A percentile compares a stretch with the other conserved stretches of the same genome.
These are phyloP conservation scores for Phragmatobia fuliginosa DNA, from an alignment of 2,888 invertebrate species.

Conservation along the genomic window DNA sequence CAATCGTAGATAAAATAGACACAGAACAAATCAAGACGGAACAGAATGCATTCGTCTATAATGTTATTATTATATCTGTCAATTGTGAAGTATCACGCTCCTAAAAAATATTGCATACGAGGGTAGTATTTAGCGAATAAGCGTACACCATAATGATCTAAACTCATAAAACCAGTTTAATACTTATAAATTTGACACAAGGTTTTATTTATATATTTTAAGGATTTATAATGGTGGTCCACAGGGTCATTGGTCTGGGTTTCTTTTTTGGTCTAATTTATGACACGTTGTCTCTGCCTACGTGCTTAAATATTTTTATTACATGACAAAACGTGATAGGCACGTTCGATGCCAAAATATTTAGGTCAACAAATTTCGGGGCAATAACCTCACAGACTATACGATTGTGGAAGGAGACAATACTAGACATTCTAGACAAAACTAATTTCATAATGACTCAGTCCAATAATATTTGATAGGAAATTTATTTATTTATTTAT, in stretches of 20 bases:
- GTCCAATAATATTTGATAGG: background rate
- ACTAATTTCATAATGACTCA: background rate
- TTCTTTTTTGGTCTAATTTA: background rate
- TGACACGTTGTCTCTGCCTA: slow-evolving; percentile 30
- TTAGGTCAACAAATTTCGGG: slow-evolving; percentile 45
- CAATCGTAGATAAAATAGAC: too few relatives aligned
- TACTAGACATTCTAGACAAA: background rate
- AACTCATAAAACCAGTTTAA: background rate
- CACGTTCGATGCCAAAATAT: slow-evolving; percentile 52
- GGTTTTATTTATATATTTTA: background rate
- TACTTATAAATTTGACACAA: background rate
- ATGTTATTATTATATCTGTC: too few relatives aligned
- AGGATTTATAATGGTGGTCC: background rate
- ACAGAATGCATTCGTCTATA: too few relatives aligned
- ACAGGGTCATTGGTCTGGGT: background rate
- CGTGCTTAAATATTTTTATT: slow-evolving; percentile 30
- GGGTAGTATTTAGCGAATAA: background rate
- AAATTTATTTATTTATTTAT: too few relatives aligned
- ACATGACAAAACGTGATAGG: slow-evolving; percentile 29
- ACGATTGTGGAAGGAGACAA: background rate
- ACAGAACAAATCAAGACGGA: too few relatives aligned
- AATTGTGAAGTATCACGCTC: too few relatives aligned
- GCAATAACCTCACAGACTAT: slow-evolving; percentile 15
- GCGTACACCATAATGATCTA: background rate
- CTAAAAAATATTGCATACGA: too few relatives aligned